A percentile compares a stretch with the other conserved stretches of the same genome.
These are phyloP conservation scores for Hydrozoanthus gracilis DNA, from an alignment of 92 coral and sea anemone genomes.

Conservation along the genomic window DNA sequence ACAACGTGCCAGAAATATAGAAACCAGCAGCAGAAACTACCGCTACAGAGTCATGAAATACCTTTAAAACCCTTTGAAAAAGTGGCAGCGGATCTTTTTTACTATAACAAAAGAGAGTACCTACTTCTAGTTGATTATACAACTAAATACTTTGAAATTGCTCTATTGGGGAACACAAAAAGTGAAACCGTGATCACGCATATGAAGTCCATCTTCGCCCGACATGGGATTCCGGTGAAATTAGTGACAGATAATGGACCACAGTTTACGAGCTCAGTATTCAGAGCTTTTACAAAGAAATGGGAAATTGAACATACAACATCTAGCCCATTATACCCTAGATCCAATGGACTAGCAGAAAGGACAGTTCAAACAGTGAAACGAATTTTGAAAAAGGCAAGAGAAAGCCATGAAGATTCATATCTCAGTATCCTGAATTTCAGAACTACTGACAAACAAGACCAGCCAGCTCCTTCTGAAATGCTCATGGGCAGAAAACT, in stretches of 20 bases:
- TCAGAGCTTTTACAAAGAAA: not conserved
- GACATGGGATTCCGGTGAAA: not conserved
- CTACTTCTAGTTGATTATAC: not conserved
- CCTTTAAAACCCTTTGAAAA: not conserved
- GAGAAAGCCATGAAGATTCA: not conserved
- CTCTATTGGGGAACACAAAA: not conserved
- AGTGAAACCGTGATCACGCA: not conserved
- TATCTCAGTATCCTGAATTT: not conserved
- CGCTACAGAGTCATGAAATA: not conserved
- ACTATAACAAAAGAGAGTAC: not conserved
- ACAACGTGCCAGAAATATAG: not conserved
- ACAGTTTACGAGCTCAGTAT: not conserved
- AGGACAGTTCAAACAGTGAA: not conserved
- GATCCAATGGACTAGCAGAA: not conserved
- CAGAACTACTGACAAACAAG: not conserved
- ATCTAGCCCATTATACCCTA: not conserved
- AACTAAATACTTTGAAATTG: not conserved
- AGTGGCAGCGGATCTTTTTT: not conserved
- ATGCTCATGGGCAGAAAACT: not conserved
- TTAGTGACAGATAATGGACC: not conserved
- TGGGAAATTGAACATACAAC: not conserved
- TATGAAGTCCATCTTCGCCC: not conserved
- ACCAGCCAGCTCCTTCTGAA: not conserved
- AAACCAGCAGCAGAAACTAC: not conserved
- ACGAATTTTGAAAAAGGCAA: not conserved